Base-by-base conservation (phyloP, 2,797 vertebrate species). In the Gymnodraco acuticeps region DNA sequence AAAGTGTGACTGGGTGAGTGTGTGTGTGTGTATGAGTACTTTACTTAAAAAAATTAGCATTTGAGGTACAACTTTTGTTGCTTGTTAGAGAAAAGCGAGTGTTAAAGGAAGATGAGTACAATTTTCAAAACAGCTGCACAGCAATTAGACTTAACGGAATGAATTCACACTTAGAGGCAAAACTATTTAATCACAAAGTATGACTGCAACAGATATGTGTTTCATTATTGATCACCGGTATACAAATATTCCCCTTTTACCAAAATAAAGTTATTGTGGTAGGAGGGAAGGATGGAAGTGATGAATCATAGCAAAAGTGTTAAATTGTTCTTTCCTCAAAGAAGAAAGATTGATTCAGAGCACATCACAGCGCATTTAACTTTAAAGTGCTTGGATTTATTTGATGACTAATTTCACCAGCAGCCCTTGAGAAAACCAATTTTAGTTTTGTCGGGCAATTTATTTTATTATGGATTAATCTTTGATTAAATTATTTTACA, bases 131-230 rank as follows among this genome's bases (percentile, higher is more conserved):
- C 46, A 58, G 71, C 60, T 61, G 55, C 45, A 14, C 23, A 16
- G 64, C 38, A 51, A 61, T 77, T 73, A 75, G 45, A 46, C 45
- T 60, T 54, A 64, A 70, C 70, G 38, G 20, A 31, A 58, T 45
- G 41, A 64, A 73, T 67, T 72, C 19, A 67, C 41, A 74, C 73
- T 61, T 12, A 41, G 2, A 63, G 15, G 31, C 2, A 2, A 56
- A 31, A 61, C 12, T n/a, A 60, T 50, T 7, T n/a, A 55, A 41
- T 48, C 55, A 48, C 43, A 62, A 27, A 48, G 7, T 1, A 17
- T 64, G 48, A 4, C 8, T 16, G 20, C 61, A 51, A 27, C 31
- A 20, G 46, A 50, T 13, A 65, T 46, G 14, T 42, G 14, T 33
- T 65, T 43, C 13, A 54, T 67, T 10, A 16, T 9, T 10, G 48